Evolutionary conservation across 2,113 vertebrate species (phyloP).

Genomic region (Harpagus bidentatus): DNA sequence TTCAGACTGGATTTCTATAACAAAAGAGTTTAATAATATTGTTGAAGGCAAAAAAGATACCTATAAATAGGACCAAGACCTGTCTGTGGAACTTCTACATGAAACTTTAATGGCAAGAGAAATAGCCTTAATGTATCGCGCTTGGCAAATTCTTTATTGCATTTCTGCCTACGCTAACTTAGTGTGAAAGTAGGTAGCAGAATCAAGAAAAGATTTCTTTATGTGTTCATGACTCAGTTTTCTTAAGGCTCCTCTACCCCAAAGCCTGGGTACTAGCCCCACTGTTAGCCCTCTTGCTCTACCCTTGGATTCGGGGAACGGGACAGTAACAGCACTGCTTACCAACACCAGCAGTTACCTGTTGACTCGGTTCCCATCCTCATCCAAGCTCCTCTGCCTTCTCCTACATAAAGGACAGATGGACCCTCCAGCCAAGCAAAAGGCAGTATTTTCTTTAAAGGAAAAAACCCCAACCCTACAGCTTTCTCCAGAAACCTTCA

Average conservation of each 20-base stretch:
- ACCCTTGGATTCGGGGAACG: neutral
- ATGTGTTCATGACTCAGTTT: neutral
- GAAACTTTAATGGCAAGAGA: conserved; percentile 42
- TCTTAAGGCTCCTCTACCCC: neutral
- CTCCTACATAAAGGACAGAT: neutral
- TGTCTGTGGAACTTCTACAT: conserved; percentile 21
- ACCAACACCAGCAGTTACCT: neutral
- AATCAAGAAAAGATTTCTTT: neutral
- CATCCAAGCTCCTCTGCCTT: neutral
- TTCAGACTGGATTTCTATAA: conserved; percentile 37
- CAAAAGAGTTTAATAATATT: conserved; percentile 58
- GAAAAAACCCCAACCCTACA: neutral
- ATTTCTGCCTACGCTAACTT: neutral
- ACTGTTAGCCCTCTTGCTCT: neutral
- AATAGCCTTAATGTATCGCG: neutral
- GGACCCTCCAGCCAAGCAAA: neutral
- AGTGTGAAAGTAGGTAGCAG: neutral
- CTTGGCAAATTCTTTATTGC: neutral
- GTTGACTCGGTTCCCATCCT: neutral
- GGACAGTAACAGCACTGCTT: neutral
- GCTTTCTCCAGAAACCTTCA: neutral
- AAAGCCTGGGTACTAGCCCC: neutral
- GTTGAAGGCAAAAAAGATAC: conserved; percentile 16
- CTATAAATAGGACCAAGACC: conserved; percentile 37
- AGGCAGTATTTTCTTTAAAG: neutral